Percentiles rank a stretch among this genome's conserved stretches.
Conservation (phyloP, 2,113 vertebrate species). For the Meriones unguiculatus region DNA sequence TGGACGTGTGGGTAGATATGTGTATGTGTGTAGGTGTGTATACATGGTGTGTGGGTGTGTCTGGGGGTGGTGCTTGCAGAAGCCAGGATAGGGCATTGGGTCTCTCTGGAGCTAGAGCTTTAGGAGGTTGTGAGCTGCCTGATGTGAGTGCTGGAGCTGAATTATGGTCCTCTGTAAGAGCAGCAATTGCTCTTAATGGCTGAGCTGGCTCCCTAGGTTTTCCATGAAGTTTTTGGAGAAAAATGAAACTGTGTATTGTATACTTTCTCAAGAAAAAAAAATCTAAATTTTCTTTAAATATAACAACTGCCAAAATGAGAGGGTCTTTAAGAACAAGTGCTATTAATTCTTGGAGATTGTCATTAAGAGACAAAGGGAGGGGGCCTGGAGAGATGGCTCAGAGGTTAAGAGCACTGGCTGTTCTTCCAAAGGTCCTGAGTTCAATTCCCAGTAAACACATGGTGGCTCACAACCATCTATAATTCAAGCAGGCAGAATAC, state of each 20-base stretch:
- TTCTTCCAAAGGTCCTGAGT: too few relatives aligned
- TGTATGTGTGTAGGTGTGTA: background rate
- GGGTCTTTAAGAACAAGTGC: slow-evolving; percentile 19
- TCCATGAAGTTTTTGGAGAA: background rate
- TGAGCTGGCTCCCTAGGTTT: background rate
- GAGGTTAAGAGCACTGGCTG: too few relatives aligned
- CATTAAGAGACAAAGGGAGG: background rate
- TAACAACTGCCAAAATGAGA: background rate
- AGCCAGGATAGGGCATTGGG: background rate
- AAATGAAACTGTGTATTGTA: background rate
- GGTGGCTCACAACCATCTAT: too few relatives aligned
- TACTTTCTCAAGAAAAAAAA: slow-evolving; percentile 34
- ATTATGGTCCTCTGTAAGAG: background rate
- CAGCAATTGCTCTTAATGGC: background rate
- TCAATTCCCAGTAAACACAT: too few relatives aligned
- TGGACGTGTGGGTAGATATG: background rate
- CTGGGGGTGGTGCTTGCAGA: background rate
- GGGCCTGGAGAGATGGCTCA: too few relatives aligned
- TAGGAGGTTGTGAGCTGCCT: background rate
- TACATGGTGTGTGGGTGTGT: background rate
- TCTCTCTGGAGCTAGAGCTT: background rate
- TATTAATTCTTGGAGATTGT: background rate
- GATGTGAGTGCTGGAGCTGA: background rate
- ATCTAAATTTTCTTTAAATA: slow-evolving; percentile 38
- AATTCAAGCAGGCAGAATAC: too few relatives aligned